phyloP scores from a whole-genome alignment of 2,888 invertebrate species.

The Lycophotia porphyrea region DNA sequence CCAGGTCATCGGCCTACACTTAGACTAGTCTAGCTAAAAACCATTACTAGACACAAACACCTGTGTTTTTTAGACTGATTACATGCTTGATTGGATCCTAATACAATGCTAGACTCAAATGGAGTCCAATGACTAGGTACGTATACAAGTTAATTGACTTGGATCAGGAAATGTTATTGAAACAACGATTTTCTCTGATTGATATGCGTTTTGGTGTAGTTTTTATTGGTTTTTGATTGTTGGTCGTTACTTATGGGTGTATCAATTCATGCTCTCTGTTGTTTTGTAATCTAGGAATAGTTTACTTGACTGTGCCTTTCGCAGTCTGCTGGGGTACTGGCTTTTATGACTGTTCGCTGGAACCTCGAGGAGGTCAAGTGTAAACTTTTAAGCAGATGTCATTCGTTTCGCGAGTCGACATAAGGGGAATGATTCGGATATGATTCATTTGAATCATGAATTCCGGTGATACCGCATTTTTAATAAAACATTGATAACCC shows the following conservation, averaged over 20 bases:
- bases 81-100: constrained; percentile 62
- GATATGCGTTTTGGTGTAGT: background rate
- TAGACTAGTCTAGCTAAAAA: constrained; percentile 50
- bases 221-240: background rate
- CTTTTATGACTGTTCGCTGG: background rate
- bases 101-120: constrained; percentile 52
- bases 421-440: no score
- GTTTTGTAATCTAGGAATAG: background rate
- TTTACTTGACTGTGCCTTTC: background rate
- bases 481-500: no score
- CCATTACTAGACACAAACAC: constrained; percentile 61
- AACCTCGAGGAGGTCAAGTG: no score
- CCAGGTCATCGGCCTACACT: constrained; percentile 51
- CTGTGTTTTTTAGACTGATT: constrained; percentile 62
- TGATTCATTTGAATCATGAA: no score
- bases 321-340: background rate
- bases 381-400: no score
- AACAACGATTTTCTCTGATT: constrained; percentile 34
- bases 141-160: constrained; percentile 43
- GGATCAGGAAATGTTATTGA: constrained; percentile 50
- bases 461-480: no score
- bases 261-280: background rate
- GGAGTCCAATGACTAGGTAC: constrained; percentile 40
- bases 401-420: no score
- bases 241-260: background rate